Percentiles rank a stretch among this genome's conserved stretches.
Conservation (phyloP, 1,140 invertebrate species). For the Papilio polyxenes region DNA sequence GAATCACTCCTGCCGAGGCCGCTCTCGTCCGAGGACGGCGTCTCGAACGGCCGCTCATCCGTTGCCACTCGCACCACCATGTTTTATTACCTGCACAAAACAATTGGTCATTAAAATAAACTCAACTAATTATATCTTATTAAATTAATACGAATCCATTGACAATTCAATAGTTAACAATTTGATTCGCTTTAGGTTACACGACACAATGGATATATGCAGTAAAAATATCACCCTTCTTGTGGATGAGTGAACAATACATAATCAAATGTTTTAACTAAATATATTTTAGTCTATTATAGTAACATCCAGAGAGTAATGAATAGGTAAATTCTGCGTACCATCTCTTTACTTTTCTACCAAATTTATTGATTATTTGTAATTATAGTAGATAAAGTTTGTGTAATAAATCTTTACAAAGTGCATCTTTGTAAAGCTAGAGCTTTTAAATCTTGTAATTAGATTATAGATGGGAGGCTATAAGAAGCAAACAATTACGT, state of each 20-base stretch:
- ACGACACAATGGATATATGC: too few species aligned
- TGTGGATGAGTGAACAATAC: too few species aligned
- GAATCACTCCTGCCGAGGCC: conserved; percentile 69
- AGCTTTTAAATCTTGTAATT: not conserved
- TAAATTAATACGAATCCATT: too few species aligned
- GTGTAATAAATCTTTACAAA: not conserved
- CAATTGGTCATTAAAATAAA: not conserved
- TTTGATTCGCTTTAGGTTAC: too few species aligned
- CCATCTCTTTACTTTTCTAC: not conserved
- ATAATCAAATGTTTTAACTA: too few species aligned
- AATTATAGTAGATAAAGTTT: not conserved
- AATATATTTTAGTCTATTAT: too few species aligned
- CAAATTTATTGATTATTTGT: too few species aligned
- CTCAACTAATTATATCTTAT: too few species aligned
- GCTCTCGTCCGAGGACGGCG: conserved; percentile 73
- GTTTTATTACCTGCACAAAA: conserved; percentile 52
- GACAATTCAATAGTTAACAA: too few species aligned
- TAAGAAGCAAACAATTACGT: conserved; percentile 1
- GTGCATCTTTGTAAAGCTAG: not conserved
- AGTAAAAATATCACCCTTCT: too few species aligned
- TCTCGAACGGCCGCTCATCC: conserved; percentile 74
- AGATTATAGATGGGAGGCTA: not conserved
- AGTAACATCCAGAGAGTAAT: too few species aligned
- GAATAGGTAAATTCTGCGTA: not conserved
- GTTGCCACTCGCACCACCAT: conserved; percentile 74